phyloP scores from a whole-genome alignment of 2,888 invertebrate genomes.

The Tinea trinotella region DNA sequence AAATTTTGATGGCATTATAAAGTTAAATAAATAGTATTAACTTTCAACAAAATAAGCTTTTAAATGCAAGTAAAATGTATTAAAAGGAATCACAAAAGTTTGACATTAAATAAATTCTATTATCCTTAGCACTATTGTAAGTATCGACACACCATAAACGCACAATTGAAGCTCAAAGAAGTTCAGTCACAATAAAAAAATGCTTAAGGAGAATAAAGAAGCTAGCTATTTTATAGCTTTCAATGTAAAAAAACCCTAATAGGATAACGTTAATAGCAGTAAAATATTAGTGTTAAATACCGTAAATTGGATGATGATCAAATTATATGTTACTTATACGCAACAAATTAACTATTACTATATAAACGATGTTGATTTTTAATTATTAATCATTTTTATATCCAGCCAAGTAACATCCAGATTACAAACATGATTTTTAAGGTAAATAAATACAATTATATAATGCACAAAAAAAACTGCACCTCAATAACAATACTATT shows the following conservation, averaged over 20 bases:
- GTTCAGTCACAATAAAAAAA: too few species aligned
- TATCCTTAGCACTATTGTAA: too few species aligned
- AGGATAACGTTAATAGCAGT: conserved; percentile 3
- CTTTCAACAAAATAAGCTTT: too few species aligned
- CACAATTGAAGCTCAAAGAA: too few species aligned
- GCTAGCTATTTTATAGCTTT: not conserved
- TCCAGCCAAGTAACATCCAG: conserved; percentile 4
- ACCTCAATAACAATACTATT: not conserved
- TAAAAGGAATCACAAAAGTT: too few species aligned
- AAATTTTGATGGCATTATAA: too few species aligned
- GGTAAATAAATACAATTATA: too few species aligned
- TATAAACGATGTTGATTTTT: not conserved
- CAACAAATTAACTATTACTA: not conserved
- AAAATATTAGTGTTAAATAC: not conserved
- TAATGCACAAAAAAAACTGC: not conserved
- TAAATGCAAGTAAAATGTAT: too few species aligned
- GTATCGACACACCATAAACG: too few species aligned
- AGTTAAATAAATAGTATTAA: too few species aligned
- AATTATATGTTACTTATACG: not conserved
- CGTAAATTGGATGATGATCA: conserved; percentile 8
- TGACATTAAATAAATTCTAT: too few species aligned
- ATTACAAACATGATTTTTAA: conserved; percentile 4
- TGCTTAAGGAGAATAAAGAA: not conserved
- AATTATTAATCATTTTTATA: not conserved
- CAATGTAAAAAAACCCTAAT: not conserved